Evolutionary conservation across 2,113 vertebrate genomes (phyloP).

Genomic region (Calidris pygmaea): DNA sequence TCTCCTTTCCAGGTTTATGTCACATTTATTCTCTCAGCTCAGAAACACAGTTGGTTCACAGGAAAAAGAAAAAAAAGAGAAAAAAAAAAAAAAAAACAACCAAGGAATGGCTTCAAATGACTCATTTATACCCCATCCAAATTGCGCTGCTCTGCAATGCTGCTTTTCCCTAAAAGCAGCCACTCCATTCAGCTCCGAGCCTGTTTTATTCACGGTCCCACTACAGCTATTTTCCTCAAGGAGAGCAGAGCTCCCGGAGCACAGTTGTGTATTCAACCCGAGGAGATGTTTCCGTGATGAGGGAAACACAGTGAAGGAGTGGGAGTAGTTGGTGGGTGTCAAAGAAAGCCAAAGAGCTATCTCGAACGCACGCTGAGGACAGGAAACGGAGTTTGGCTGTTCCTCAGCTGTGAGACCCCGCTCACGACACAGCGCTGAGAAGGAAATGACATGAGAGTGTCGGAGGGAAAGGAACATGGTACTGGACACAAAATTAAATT

Average conservation of each 20-base stretch:
- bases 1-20: conserved; percentile 48
- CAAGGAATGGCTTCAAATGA: conserved; percentile 7
- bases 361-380: neutral
- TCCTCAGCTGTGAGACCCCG: rapidly evolving
- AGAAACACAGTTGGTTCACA: conserved; percentile 20
- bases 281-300: neutral
- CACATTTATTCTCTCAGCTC: conserved; percentile 50
- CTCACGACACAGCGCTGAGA: neutral
- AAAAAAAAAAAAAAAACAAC: too few relatives aligned
- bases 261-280: neutral
- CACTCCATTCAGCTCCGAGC: neutral
- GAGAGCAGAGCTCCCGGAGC: neutral
- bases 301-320: neutral
- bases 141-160: neutral
- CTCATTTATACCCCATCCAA: conserved; percentile 20
- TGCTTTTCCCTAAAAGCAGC: neutral
- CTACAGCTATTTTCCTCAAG: neutral
- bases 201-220: neutral
- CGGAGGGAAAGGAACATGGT: neutral
- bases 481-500: neutral
- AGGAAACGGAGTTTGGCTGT: neutral
- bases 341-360: neutral
- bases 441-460: neutral
- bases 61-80: neutral
- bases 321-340: neutral